These are phyloP conservation scores for Synanthedon formicaeformis DNA, from an alignment of 2,888 invertebrate genomes.

Conservation along the genomic window DNA sequence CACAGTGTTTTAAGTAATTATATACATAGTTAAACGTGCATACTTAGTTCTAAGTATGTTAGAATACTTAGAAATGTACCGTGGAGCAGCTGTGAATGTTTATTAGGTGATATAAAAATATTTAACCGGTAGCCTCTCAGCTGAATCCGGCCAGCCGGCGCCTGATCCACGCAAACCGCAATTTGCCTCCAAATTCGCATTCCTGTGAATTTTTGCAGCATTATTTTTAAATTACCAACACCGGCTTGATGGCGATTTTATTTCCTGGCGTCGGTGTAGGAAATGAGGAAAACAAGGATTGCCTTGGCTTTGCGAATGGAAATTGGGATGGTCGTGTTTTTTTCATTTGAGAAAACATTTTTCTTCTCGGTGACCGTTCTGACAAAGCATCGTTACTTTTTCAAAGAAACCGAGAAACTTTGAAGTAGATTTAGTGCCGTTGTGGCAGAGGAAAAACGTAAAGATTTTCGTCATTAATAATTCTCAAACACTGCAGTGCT, in stretches of 20 bases:
- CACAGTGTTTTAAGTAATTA: too few relatives aligned
- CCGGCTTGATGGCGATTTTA: conserved; percentile 61
- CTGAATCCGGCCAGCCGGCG: conserved; percentile 17
- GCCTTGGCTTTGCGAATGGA: conserved; percentile 26
- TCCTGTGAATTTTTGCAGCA: conserved; percentile 53
- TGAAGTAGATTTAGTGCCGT: background rate
- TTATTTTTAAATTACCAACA: conserved; percentile 64
- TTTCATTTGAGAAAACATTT: conserved; percentile 19
- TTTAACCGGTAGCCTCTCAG: too few relatives aligned
- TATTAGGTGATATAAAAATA: too few relatives aligned
- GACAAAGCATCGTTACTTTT: background rate
- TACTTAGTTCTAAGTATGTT: too few relatives aligned
- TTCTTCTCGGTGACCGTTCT: conserved; percentile 17
- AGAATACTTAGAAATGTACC: too few relatives aligned
- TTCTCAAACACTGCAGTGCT: conserved; percentile 2
- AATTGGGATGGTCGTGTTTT: conserved; percentile 38
- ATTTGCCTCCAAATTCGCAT: conserved; percentile 48
- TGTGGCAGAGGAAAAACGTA: background rate
- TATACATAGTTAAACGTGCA: too few relatives aligned
- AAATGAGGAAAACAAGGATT: conserved; percentile 52
- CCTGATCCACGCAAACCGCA: conserved; percentile 35
- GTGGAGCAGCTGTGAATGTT: too few relatives aligned
- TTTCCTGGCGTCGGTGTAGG: conserved; percentile 49
- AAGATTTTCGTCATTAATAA: conserved; percentile 7
- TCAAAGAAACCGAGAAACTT: background rate